Base-by-base conservation (phyloP, 1,140 invertebrate species). In the Gonatopus flavifemur region DNA sequence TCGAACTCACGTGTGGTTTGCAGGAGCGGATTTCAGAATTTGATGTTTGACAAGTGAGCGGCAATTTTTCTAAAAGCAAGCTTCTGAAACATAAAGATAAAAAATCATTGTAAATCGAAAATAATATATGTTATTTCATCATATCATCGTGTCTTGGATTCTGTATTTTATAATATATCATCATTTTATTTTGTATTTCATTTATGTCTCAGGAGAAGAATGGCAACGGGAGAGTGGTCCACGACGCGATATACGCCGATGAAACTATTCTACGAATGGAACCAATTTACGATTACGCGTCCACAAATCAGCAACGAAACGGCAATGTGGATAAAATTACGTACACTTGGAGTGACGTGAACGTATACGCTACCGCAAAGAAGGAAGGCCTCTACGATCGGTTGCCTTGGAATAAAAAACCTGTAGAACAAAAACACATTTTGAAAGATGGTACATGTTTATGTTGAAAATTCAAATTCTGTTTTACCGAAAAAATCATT, bases 341-440 rank as follows among this genome's bases (percentile, higher is more conserved):
- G 7, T 72, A 68, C 21, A 69, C 68, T 0, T 72, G 70, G 70
- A 72, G 67, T 40, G 66, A 72, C 15, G 55, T 72, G 2, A 72
- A 72, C 25, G 68, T 70, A 1, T 72, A 69, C n/a, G 32, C 28
- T 5, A 53, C 55, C 1, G 38, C 31, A 19, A 62, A 54, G 12
- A 64, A 59, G 30, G 58, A 64, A 5, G 60, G 46, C 24, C 44
- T 66, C 8, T 68, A 62, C 60, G 52, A 68, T 15, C 53, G 56
- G 21, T 3, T 49, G 5, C 32, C 54, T 4, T 44, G 39, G 4
- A 47, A 44, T 1, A 63, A 49, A 46, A 58, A 51, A 45, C 43
- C 59, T 2, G 24, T 70, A 1, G 67, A 64, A 31, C 62, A 64
- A 28, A 70, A 57, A 20, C 69, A 70, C 21, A 57, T 72, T 22